phyloP scores from a whole-genome alignment of 2,888 invertebrate genomes.

The Harpalus rufipes region DNA sequence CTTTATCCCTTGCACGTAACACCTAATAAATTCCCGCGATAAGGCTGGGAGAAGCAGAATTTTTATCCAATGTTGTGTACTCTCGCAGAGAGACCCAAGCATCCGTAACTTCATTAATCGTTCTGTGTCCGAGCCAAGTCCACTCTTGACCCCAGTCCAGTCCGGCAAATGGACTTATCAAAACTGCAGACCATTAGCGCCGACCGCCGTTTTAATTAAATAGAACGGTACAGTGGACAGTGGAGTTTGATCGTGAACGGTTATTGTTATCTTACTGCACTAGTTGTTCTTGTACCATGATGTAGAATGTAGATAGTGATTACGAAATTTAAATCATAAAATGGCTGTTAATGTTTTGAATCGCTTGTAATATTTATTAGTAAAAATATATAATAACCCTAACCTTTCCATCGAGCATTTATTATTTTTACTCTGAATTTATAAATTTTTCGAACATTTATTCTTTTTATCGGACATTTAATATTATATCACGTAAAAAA shows the following conservation, averaged over 20 bases:
- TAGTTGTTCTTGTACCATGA: slow-evolving; percentile 43
- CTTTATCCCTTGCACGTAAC: slow-evolving; percentile 28
- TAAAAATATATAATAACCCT: no score
- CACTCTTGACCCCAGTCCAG: not conserved
- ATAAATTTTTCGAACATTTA: no score
- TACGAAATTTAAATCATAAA: no score
- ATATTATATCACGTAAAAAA: no score
- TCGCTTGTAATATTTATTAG: no score
- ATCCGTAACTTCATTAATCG: slow-evolving; percentile 62
- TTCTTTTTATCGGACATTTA: no score
- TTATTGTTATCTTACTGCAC: slow-evolving; percentile 53
- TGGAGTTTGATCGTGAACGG: slow-evolving; percentile 5
- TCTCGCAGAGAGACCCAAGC: slow-evolving; percentile 15
- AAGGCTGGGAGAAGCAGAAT: not conserved
- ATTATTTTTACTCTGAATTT: no score
- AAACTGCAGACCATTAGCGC: slow-evolving; percentile 55
- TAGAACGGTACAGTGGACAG: slow-evolving; percentile 51
- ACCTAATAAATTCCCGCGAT: slow-evolving; percentile 39
- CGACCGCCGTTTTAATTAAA: slow-evolving; percentile 54
- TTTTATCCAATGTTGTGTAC: slow-evolving; percentile 4
- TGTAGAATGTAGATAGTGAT: not conserved
- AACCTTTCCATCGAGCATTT: no score
- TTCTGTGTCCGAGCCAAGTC: not conserved
- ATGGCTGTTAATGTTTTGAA: no score
- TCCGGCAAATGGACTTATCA: slow-evolving; percentile 60